A percentile compares a stretch with the other conserved stretches of the same genome.
phyloP scores from a whole-genome alignment of 1,140 invertebrate genomes.

The Euura lappo region DNA sequence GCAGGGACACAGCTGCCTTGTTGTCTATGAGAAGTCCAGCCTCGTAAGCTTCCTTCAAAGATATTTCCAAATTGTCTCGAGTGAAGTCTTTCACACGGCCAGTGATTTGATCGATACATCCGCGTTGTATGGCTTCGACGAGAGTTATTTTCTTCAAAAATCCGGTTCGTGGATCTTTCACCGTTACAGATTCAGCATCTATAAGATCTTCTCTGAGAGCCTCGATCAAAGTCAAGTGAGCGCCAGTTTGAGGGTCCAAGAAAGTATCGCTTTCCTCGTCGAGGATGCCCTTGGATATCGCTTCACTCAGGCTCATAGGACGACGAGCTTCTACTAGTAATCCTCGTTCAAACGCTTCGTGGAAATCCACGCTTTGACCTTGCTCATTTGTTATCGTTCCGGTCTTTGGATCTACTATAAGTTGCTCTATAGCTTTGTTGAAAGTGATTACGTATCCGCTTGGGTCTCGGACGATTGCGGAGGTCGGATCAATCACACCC shows the following conservation, averaged over 20 bases:
- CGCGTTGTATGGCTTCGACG: constrained; percentile 75
- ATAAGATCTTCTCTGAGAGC: constrained; percentile 78
- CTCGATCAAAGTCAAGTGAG: constrained; percentile 75
- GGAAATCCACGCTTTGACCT: constrained; percentile 77
- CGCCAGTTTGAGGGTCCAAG: constrained; percentile 78
- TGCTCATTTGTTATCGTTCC: constrained; percentile 71
- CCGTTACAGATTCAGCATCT: constrained; percentile 81
- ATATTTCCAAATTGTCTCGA: constrained; percentile 70
- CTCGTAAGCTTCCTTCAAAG: constrained; percentile 82
- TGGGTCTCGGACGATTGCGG: constrained; percentile 69
- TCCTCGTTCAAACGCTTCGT: constrained; percentile 86
- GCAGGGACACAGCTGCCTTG: constrained; percentile 82
- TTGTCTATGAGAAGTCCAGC: constrained; percentile 81
- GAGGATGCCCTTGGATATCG: constrained; percentile 82
- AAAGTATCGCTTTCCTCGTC: constrained; percentile 77
- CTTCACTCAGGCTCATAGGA: constrained; percentile 84
- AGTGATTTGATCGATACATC: constrained; percentile 76
- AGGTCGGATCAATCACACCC: constrained; percentile 81
- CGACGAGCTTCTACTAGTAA: constrained; percentile 79
- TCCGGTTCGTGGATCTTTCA: constrained; percentile 80
- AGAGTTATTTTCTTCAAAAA: constrained; percentile 78
- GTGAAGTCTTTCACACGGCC: constrained; percentile 74
- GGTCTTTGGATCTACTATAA: constrained; percentile 77
- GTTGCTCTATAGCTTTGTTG: constrained; percentile 79
- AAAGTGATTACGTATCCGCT: constrained; percentile 80